phyloP scores from a whole-genome alignment of 37 sponge, comb jelly and placozoan species.

The Beroe forskalii region DNA sequence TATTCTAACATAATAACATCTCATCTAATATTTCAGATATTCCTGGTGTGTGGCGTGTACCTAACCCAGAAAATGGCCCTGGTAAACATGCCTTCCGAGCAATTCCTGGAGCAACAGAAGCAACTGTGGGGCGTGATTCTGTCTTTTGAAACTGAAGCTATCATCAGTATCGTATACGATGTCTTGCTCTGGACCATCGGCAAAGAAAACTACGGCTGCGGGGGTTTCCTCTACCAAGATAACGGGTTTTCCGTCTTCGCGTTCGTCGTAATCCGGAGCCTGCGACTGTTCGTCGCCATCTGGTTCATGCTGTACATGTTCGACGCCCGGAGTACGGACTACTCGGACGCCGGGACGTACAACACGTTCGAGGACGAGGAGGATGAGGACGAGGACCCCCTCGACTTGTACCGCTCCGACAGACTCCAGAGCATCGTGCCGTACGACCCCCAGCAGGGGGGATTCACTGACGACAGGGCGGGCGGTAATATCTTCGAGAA shows the following conservation, averaged over 20 bases:
- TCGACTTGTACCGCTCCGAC: neutral
- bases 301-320: slow-evolving; percentile 61
- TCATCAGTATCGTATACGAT: slow-evolving; percentile 49
- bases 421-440: slow-evolving; percentile 23
- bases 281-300: slow-evolving; percentile 22
- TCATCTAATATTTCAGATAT: slow-evolving; percentile 25
- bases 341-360: neutral
- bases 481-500: slow-evolving; percentile 26
- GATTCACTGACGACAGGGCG: neutral
- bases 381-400: slow-evolving; percentile 1
- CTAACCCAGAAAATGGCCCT: slow-evolving; percentile 35
- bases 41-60: slow-evolving; percentile 62
- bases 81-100: slow-evolving; percentile 63
- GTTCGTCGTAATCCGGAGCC: neutral
- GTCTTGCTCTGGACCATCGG: neutral
- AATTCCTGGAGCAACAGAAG: slow-evolving; percentile 42
- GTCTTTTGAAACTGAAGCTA: slow-evolving; percentile 47
- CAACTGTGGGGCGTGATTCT: slow-evolving; percentile 54
- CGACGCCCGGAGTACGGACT: slow-evolving; percentile 52
- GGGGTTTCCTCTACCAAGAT: slow-evolving; percentile 53
- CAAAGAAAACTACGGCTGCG: neutral
- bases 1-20: no score
- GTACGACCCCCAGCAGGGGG: slow-evolving; percentile 8
- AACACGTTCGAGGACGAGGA: neutral
- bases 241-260: neutral